phyloP scores from a whole-genome alignment of 2,113 vertebrate genomes.

The Neoarius graeffei region DNA sequence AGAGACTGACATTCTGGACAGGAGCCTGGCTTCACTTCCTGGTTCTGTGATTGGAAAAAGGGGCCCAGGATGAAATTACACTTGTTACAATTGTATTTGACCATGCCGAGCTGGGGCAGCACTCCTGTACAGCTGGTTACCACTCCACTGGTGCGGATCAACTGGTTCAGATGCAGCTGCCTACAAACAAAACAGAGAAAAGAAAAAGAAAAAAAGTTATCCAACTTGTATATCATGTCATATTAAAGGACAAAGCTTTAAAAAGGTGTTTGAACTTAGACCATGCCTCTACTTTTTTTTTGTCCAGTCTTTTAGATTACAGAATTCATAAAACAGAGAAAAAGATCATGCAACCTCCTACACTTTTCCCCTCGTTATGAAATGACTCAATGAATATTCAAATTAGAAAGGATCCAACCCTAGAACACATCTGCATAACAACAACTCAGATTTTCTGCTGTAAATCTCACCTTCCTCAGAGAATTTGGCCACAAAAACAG shows the following conservation, averaged over 20 bases:
- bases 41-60: conserved; percentile 96
- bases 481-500: neutral
- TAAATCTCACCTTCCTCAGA: neutral
- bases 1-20: conserved; percentile 94
- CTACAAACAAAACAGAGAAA: conserved; percentile 61
- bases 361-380: neutral
- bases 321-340: neutral
- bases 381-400: neutral
- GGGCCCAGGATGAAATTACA: conserved; percentile 92
- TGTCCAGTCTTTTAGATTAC: neutral
- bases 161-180: conserved; percentile 96
- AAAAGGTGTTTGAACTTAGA: neutral
- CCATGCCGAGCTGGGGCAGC: conserved; percentile 94
- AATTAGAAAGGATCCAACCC: neutral
- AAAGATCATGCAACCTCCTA: neutral
- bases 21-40: conserved; percentile 96
- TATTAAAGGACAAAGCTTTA: neutral
- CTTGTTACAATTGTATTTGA: conserved; percentile 98
- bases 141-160: conserved; percentile 95
- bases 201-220: neutral
- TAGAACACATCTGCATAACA: neutral
- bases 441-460: neutral
- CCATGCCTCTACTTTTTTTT: neutral
- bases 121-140: conserved; percentile 95
- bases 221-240: neutral